Base-by-base conservation (phyloP, 2,797 vertebrate species). In the Crenichthys baileyi region DNA sequence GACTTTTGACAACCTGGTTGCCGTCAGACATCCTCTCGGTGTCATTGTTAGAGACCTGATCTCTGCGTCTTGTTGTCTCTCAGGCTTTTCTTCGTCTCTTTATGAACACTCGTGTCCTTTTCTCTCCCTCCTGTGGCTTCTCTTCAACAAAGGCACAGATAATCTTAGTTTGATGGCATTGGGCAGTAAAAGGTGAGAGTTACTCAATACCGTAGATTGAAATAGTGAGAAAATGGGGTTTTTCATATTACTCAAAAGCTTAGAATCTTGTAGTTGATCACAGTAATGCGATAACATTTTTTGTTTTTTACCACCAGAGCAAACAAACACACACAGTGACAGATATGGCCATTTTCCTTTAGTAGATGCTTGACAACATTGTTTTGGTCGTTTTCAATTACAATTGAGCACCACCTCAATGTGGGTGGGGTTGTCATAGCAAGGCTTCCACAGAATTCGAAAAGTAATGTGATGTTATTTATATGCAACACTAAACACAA, bases 1-100 rank as follows among this genome's bases (percentile, higher is more conserved):
- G 87, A 90, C 86, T 89, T 92, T 86, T 91, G 91, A 94, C 92
- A 92, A 90, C 60, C 81, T 58, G 84, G 83, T 81, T 77, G 87
- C 87, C 88, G 87, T 90, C 58, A 50, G 78, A 60, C 75, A 83
- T 83, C 86, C 79, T 61, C 82, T 76, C 4, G 15, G 85, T 89
- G 85, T 89, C 87, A 78, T 71, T 87, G 86, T 84, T 79, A 80
- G 89, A 90, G 81, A 79, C 81, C 20, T 51, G 78, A 78, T 75
- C 72, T 80, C 67, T 87, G 84, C 44, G 44, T 84, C 86, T 81
- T 73, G 83, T 83, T 85, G 82, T 83, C 81, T 82, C 82, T 56
- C 68, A 7, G 58, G 41, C 63, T 77, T 31, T 72, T 73, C 74
- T 73, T 75, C 53, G 1, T 77, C 39, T 71, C 15, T 85, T 78